Evolutionary conservation across 2,113 vertebrate genomes (phyloP).

Genomic region (Colistium nudipinnis): DNA sequence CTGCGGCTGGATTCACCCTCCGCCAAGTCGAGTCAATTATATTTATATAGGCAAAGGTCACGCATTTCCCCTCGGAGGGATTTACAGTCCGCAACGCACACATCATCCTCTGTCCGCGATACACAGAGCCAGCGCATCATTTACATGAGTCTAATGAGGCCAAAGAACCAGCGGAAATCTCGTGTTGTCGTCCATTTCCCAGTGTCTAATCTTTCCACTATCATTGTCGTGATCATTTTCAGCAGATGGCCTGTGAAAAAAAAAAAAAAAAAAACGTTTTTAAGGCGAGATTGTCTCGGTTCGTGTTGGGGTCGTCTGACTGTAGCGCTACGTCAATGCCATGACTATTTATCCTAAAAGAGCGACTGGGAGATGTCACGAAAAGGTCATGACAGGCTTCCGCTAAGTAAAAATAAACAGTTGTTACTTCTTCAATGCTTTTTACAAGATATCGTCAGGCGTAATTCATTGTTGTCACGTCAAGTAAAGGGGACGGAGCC

Average conservation of each 20-base stretch:
- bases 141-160: background rate
- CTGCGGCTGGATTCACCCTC: background rate
- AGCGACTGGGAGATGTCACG: background rate
- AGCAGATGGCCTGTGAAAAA: background rate
- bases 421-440: conserved; percentile 25
- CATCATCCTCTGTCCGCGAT: background rate
- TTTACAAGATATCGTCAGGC: background rate
- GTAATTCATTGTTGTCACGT: conserved; percentile 25
- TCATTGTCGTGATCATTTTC: background rate
- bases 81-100: background rate
- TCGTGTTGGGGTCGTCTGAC: background rate
- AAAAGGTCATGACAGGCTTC: conserved; percentile 3
- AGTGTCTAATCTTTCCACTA: background rate
- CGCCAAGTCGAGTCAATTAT: conserved; percentile 2
- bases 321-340: background rate
- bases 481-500: conserved; percentile 14
- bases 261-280: background rate
- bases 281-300: background rate
- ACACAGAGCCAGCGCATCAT: background rate
- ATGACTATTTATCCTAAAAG: conserved; percentile 10
- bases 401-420: conserved; percentile 25
- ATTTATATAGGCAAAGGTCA: background rate
- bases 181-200: too few relatives aligned
- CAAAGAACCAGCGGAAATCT: too few relatives aligned
- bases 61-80: background rate